Conservation (phyloP, 2,113 vertebrate species). For the Caloenas nicobarica region DNA sequence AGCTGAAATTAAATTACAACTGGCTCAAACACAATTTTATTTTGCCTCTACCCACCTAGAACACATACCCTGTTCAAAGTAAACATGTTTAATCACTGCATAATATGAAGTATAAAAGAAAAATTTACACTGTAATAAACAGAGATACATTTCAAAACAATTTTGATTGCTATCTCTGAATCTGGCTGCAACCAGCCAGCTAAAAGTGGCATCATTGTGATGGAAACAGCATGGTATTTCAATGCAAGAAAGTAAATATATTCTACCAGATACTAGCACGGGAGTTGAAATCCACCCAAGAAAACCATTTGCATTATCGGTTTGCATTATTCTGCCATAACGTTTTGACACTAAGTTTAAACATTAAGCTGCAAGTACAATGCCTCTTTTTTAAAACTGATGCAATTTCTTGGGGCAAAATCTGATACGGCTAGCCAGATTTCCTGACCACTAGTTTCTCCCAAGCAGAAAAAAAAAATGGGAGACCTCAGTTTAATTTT, state of each 20-base stretch:
- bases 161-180: neutral
- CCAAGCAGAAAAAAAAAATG: neutral
- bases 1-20: constrained; percentile 27
- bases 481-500: neutral
- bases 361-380: constrained; percentile 40
- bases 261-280: neutral
- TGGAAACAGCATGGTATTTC: neutral
- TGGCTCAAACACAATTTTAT: neutral
- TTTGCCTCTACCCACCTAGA: constrained; percentile 20
- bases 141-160: constrained; percentile 1
- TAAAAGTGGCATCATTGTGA: neutral
- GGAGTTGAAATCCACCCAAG: constrained; percentile 43
- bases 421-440: neutral
- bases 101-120: constrained; percentile 3
- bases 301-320: constrained; percentile 21
- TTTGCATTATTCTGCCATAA: constrained; percentile 8
- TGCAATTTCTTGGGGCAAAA: constrained; percentile 4
- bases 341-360: neutral
- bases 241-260: constrained; percentile 1
- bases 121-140: neutral
- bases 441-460: neutral
- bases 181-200: neutral
- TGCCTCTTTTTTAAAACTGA: neutral
- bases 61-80: neutral
- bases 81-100: constrained; percentile 27